phyloP scores from a whole-genome alignment of 2,888 invertebrate species.

The Chrysomela aeneicollis region DNA sequence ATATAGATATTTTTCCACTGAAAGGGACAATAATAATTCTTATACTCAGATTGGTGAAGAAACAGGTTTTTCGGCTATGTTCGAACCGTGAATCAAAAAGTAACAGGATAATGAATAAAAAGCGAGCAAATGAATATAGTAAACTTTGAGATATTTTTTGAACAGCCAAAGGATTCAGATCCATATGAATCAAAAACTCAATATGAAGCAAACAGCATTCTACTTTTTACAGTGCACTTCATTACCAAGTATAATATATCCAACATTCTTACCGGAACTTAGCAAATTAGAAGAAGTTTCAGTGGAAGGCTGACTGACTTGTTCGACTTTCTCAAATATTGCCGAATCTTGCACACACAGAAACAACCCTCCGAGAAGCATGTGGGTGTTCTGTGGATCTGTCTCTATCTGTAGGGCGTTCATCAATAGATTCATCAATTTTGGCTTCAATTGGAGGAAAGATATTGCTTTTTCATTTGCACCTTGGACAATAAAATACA shows the following conservation, averaged over 20 bases:
- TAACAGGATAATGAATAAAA: no score
- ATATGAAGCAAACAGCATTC: background rate
- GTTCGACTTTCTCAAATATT: slow-evolving; percentile 75
- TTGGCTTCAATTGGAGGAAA: slow-evolving; percentile 75
- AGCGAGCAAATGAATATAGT: no score
- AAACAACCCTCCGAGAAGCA: slow-evolving; percentile 82
- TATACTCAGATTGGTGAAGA: no score
- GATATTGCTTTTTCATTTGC: slow-evolving; percentile 60
- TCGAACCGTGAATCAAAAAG: no score
- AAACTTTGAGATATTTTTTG: no score
- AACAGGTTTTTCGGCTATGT: no score
- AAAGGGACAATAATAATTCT: no score
- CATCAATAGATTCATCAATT: slow-evolving; percentile 81
- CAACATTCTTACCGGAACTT: slow-evolving; percentile 70
- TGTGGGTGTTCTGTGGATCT: slow-evolving; percentile 87
- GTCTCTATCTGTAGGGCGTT: slow-evolving; percentile 84
- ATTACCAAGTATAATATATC: no score
- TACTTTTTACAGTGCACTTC: background rate
- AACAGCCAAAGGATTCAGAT: no score
- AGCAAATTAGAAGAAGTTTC: slow-evolving; percentile 69
- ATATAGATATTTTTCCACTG: no score
- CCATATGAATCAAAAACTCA: background rate
- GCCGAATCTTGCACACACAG: slow-evolving; percentile 83
- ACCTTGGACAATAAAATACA: slow-evolving; percentile 33
- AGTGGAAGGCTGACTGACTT: slow-evolving; percentile 66